Conservation (phyloP, 2,888 invertebrate genomes). For the Magallana nippona region DNA sequence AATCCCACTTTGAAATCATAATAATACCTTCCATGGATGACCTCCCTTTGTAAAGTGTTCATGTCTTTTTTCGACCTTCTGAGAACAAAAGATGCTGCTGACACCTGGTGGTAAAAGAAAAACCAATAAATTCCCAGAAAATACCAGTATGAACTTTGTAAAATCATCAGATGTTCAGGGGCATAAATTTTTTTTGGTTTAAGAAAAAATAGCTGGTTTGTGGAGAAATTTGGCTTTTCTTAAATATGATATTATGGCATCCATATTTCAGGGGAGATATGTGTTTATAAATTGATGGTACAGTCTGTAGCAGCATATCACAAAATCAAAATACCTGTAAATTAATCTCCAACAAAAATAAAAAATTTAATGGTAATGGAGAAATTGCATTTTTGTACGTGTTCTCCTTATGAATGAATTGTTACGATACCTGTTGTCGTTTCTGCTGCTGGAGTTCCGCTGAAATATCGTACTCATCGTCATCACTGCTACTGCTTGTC, state of each 20-base stretch:
- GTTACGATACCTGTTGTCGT: conserved; percentile 58
- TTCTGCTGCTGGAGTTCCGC: conserved; percentile 41
- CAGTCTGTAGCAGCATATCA: too few species aligned
- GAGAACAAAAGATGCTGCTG: conserved; percentile 74
- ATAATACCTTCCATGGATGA: conserved; percentile 72
- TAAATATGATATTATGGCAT: too few species aligned
- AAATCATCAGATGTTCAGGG: background rate
- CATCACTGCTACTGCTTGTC: conserved; percentile 63
- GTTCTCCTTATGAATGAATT: too few species aligned
- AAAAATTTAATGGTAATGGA: too few species aligned
- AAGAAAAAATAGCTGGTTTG: background rate
- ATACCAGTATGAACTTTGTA: background rate
- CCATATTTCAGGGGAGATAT: too few species aligned
- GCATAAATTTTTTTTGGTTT: background rate
- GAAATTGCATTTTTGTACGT: too few species aligned
- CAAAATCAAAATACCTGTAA: too few species aligned
- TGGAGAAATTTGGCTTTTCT: too few species aligned
- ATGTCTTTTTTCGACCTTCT: conserved; percentile 71
- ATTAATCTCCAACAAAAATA: too few species aligned
- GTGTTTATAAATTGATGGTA: too few species aligned
- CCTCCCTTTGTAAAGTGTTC: conserved; percentile 76
- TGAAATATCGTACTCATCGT: conserved; percentile 41
- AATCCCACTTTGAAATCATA: background rate
- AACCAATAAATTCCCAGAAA: background rate
- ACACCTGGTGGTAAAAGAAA: conserved; percentile 60